These are phyloP conservation scores for Phodopus roborovskii DNA, from an alignment of 2,113 vertebrate genomes.

Conservation along the genomic window DNA sequence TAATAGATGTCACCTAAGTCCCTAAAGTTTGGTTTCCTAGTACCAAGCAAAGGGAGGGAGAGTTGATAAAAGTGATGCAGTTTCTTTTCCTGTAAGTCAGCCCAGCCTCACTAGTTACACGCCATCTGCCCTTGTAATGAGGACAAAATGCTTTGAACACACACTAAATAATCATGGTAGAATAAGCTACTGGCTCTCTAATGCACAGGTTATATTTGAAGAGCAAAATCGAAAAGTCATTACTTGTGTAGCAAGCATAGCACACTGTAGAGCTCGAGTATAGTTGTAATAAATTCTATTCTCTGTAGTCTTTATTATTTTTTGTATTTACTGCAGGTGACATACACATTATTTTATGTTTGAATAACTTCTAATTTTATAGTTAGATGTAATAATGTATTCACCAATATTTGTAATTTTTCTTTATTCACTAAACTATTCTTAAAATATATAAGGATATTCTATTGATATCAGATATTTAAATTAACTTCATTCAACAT, in stretches of 20 bases:
- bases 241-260: neutral
- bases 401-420: slow-evolving; percentile 5
- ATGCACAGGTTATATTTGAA: neutral
- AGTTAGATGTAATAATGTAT: neutral
- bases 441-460: slow-evolving; percentile 22
- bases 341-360: neutral
- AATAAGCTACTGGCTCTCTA: neutral
- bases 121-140: neutral
- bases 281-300: slow-evolving; percentile 3
- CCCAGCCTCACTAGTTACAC: neutral
- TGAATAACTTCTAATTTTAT: slow-evolving; percentile 12
- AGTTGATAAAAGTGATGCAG: neutral
- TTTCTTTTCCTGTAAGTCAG: neutral
- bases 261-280: neutral
- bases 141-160: neutral
- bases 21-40: neutral
- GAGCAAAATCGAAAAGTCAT: neutral
- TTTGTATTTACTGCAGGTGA: neutral
- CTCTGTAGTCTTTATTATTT: slow-evolving; percentile 5
- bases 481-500: slow-evolving; percentile 57
- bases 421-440: slow-evolving; percentile 15
- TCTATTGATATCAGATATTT: slow-evolving; percentile 19
- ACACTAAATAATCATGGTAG: neutral
- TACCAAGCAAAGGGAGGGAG: neutral
- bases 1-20: neutral